Evolutionary conservation across 2,113 vertebrate species (phyloP).

Genomic region (Hemiscyllium ocellatum): DNA sequence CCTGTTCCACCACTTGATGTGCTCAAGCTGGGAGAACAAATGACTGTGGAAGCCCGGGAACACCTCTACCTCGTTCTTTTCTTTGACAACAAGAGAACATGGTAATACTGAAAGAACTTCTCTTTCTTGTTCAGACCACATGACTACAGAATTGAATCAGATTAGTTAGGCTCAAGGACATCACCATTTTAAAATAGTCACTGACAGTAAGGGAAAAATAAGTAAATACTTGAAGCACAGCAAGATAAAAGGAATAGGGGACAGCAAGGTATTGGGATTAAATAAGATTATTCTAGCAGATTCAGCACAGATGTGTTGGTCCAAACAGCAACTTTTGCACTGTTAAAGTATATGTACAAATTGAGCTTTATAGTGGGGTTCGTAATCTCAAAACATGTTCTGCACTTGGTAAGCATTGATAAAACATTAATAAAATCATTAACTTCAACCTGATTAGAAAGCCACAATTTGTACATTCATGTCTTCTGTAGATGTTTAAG

Average conservation of each 20-base stretch:
- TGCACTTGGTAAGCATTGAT: no score
- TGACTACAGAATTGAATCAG: neutral
- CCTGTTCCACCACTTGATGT: slow-evolving; percentile 92
- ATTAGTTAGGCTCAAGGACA: neutral
- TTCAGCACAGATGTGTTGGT: no score
- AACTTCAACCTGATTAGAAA: neutral
- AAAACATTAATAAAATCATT: no score
- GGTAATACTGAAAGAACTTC: slow-evolving; percentile 56
- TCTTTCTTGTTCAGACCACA: neutral
- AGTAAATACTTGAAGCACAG: neutral
- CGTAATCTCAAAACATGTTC: no score
- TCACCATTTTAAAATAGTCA: neutral
- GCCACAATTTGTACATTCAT: neutral
- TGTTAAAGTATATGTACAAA: no score
- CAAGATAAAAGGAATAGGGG: no score
- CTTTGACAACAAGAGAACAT: slow-evolving; percentile 98
- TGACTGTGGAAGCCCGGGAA: slow-evolving; percentile 96
- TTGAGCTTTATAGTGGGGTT: no score
- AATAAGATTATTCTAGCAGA: neutral
- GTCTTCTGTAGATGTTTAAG: neutral
- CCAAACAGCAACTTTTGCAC: no score
- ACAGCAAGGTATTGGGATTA: neutral
- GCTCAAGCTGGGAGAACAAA: slow-evolving; percentile 94
- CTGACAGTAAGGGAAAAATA: neutral
- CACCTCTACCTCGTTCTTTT: slow-evolving; percentile 97